Evolutionary conservation across 2,797 vertebrate genomes (phyloP), one percentile per base, ranked within the genome.

Genomic region (Microctenopoma lineatum): DNA sequence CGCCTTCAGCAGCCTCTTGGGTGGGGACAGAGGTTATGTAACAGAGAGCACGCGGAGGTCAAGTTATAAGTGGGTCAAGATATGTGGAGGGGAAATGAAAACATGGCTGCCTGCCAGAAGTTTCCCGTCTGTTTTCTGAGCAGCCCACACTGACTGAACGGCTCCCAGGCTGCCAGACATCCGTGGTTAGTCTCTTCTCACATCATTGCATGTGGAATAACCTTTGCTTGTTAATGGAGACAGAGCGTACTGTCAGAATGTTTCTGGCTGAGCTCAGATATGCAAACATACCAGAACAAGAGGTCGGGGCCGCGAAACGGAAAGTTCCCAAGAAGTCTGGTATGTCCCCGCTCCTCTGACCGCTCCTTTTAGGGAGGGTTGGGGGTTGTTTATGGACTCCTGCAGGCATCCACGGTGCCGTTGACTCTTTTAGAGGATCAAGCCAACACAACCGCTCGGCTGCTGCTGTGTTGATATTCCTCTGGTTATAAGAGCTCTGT

Each of bases 311-410:
- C 87, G 21, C 18, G 53, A 83, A 81, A 89, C 52, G 70, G 81
- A 93, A 93, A 92, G 90, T 94, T 93, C 89, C 86, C 80, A 81
- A 71, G 69, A 50, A 80, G 71, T 77, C 77, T 86, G 90, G 90
- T 84, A 91, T 90, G 90, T 87, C 87, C 59, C 9, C 34, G 63
- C 36, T 72, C 75, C 64, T 7, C 15, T 77, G 77, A 80, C 87
- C 74, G 72, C 66, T 61, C 32, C 53, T 74, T 61, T 25, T 15
- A 14, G 29, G 74, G 38, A 29, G 51, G 48, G 57, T 47, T 15
- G 56, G 46, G 55, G 38, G 14, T 53, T 70, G 84, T 80, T 84
- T 73, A 70, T 32, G 41, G 29, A 57, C 4, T 57, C 16, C 58
- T 45, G 1, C 10, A 56, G 62, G 50, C 77, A 32, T 27, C 54